Base-by-base conservation (phyloP, 2,888 invertebrate genomes). In the Vanessa cardui region DNA sequence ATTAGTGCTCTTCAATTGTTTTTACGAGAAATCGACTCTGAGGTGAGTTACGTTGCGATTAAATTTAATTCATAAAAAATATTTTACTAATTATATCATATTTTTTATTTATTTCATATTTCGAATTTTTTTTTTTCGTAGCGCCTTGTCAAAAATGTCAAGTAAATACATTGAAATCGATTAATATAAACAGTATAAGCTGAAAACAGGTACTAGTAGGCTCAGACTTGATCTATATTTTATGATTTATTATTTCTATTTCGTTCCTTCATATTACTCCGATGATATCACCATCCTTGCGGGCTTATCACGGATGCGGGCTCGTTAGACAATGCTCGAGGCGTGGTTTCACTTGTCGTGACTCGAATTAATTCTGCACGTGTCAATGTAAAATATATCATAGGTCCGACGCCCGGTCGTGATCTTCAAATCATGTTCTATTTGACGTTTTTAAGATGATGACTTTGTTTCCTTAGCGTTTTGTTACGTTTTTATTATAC, bases 331-430 rank as follows among this genome's bases (percentile, higher is more conserved):
- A 87, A 89, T 87, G 83, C 83, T 76, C 70, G 77, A 82, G 90
- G 90, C 89, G 90, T 87, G 88, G 85, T 77, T 79, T 71, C 77
- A 73, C 78, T 79, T 74, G 80, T 89, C 90, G 90, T 90, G 90
- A 90, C 87, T 87, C 66, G 84, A 83, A 85, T 86, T 85, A 85
- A 86, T 88, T 86, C 83, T 83, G 83, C 84, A 83, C 85, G 86
- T 87, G 88, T 89, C 89, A 88, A 86, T 84, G 83, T 79, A 80
- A 81, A 76, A 83, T 64, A 70, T 70, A 68, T 72, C 74, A 76
- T 79, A 88, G 86, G 88, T 88, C 88, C 88, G 89, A 87, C 76
- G 82, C 78, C 77, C 73, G 78, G 72, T 83, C 85, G 85, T 86
- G 89, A 85, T 84, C 78, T 73, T 78, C 72, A 66, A 70, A 74